Base-by-base conservation (phyloP, 2,888 invertebrate species). In the Diplolepis rosae region DNA sequence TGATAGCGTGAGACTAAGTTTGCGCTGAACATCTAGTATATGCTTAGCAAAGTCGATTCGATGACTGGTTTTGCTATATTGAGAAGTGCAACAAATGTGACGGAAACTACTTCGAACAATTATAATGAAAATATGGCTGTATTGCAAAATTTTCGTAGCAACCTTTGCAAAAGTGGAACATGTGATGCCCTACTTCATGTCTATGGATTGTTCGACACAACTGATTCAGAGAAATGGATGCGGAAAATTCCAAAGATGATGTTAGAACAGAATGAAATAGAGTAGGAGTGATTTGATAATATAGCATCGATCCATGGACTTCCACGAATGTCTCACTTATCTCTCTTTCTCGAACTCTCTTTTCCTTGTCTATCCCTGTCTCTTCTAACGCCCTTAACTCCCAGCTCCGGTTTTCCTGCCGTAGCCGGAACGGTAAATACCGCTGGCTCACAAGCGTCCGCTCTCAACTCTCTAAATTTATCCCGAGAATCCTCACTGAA, bases 381-480 rank as follows among this genome's bases (percentile, higher is more conserved):
- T 32, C 32, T 35, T 18, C 18, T 39, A n/a, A 61, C 56, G 56
- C 56, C 56, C 56, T 61, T 61, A 61, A 61, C 56, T 35, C 56
- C 24, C 22, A 61, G n/a, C 35, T 61, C 39, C 54, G 28, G 45
- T 68, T 70, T 70, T 70, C 48, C 52, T 68, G 30, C 48, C 51
- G 66, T 18, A 66, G 69, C 51, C 66, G 69, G 56, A 66, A 65
- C 69, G 70, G 68, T 70, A 68, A 70, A 73, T 65, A 48, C 45
- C 65, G 54, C 51, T 18, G 42, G 18, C 27, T 24, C 54, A 45
- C 56, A 24, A 32, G 66, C 48, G 35, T 45, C 66, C 27, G 61
- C 61, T 68, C 70, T 75, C 73, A 71, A 61, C 70, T 28, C 66
- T 73, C 76, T 76, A 76, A 74, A 76, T 76, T 76, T 76, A 74